These are phyloP conservation scores for Gobius niger DNA, from an alignment of 2,113 vertebrate species.

Conservation along the genomic window DNA sequence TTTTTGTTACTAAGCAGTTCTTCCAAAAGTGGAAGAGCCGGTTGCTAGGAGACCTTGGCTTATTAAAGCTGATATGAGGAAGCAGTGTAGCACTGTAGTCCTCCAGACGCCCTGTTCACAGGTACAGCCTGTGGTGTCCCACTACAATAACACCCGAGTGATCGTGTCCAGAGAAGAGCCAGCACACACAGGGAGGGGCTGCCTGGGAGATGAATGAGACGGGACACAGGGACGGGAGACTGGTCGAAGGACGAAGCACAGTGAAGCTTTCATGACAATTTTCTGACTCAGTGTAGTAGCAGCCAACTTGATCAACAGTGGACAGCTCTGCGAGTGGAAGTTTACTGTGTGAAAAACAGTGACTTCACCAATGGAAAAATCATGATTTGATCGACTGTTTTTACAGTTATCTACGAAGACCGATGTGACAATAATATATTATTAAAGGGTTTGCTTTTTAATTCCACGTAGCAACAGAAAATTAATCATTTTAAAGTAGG, in stretches of 20 bases:
- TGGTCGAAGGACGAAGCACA: too few species aligned
- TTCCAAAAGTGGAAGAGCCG: slow-evolving; percentile 62
- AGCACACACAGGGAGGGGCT: neutral
- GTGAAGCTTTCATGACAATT: too few species aligned
- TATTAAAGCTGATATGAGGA: slow-evolving; percentile 59
- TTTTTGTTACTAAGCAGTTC: slow-evolving; percentile 68
- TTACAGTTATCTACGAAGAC: too few species aligned
- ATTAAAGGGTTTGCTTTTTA: too few species aligned
- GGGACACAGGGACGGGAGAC: neutral
- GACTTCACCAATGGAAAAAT: too few species aligned
- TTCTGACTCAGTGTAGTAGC: neutral
- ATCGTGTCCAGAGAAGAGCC: neutral
- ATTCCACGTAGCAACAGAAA: too few species aligned
- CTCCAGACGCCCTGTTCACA: slow-evolving; percentile 39
- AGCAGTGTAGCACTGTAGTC: slow-evolving; percentile 46
- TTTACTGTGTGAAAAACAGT: too few species aligned
- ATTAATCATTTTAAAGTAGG: too few species aligned
- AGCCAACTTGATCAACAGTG: neutral
- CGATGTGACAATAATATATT: too few species aligned
- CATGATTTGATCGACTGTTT: too few species aligned
- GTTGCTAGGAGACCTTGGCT: slow-evolving; percentile 72
- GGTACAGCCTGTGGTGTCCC: slow-evolving; percentile 39
- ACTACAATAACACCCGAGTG: slow-evolving; percentile 25
- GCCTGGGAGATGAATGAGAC: neutral
- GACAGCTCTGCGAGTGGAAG: too few species aligned